phyloP scores from a whole-genome alignment of 2,797 vertebrate genomes.

The Pristis pectinata region DNA sequence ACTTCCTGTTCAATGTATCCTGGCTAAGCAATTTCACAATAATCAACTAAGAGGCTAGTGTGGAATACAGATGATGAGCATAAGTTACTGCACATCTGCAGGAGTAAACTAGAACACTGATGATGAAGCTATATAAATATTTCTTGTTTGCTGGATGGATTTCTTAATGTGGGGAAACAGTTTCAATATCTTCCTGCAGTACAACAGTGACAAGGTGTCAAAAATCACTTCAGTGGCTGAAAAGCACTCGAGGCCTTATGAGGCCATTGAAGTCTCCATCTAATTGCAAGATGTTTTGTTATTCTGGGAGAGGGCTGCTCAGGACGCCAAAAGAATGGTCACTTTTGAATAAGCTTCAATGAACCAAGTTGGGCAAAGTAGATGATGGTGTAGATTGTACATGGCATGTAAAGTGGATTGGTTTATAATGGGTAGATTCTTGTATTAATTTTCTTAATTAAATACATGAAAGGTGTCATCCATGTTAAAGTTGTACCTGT shows the following conservation, averaged over 20 bases:
- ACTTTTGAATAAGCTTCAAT: neutral
- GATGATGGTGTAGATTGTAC: neutral
- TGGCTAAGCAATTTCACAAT: neutral
- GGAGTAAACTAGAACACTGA: neutral
- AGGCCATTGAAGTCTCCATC: neutral
- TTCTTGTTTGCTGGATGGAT: neutral
- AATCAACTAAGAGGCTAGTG: neutral
- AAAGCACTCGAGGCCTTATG: neutral
- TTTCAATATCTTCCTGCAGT: neutral
- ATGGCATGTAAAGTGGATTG: neutral
- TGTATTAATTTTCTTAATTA: neutral
- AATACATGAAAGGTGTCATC: neutral
- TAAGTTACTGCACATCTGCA: too few relatives aligned
- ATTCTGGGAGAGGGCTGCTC: neutral
- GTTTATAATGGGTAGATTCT: neutral
- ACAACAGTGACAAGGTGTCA: neutral
- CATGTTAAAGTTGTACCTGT: neutral
- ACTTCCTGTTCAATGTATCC: neutral
- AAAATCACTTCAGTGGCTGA: neutral
- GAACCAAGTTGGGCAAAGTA: neutral
- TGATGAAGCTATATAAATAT: neutral
- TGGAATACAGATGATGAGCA: neutral
- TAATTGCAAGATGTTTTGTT: neutral
- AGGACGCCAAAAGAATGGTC: neutral
- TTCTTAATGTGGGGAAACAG: neutral